Evolutionary conservation across 2,888 invertebrate species (phyloP).

Genomic region (Protula sp.): DNA sequence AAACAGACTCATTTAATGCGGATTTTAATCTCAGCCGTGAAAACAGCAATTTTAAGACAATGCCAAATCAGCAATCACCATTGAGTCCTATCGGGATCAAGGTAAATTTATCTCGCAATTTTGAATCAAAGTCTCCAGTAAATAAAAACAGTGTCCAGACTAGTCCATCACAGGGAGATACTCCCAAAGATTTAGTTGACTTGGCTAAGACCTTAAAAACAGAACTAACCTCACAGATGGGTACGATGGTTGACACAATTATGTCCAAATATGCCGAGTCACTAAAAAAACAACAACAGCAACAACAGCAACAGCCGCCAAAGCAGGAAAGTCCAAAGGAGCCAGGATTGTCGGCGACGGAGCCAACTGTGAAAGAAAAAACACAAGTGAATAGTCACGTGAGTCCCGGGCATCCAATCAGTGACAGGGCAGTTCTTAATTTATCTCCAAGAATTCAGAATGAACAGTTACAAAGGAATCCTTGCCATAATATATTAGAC

Average conservation of each 20-base stretch:
- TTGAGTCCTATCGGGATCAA: neutral
- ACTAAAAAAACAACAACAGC: conserved; percentile 12
- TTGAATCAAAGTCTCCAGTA: conserved; percentile 39
- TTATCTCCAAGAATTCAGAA: neutral
- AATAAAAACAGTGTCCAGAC: conserved; percentile 60
- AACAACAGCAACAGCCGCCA: no score
- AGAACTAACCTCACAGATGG: conserved; percentile 79
- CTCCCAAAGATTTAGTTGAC: conserved; percentile 68
- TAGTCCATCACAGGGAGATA: neutral
- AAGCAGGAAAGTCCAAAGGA: conserved; percentile 2
- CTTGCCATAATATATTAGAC: neutral
- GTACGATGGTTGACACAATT: conserved; percentile 80
- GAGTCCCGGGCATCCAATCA: neutral
- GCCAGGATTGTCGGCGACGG: neutral
- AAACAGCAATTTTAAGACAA: neutral
- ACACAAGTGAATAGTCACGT: neutral
- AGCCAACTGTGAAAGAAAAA: conserved; percentile 1
- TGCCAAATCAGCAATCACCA: neutral
- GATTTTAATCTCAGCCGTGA: neutral
- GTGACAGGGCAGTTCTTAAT: neutral
- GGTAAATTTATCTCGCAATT: neutral
- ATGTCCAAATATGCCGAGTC: conserved; percentile 63
- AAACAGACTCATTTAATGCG: neutral
- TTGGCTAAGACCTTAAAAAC: conserved; percentile 86
- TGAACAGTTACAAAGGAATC: neutral